phyloP scores from a whole-genome alignment of 2,113 vertebrate genomes.

The Engystomops pustulosus region DNA sequence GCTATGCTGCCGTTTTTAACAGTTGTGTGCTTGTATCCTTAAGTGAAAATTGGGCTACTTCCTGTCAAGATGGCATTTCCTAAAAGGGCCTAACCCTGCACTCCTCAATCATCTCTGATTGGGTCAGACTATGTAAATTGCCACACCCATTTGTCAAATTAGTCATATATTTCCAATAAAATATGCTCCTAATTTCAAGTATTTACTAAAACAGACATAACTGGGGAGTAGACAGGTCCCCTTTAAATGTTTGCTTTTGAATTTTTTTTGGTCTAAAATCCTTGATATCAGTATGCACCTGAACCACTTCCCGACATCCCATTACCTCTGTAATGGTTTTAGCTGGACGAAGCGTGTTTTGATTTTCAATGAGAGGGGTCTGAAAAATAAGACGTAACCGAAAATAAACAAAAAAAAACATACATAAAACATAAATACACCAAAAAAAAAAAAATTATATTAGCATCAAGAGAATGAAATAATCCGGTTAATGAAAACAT shows the following conservation, averaged over 20 bases:
- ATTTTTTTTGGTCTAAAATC: slow-evolving; percentile 6
- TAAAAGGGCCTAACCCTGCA: too few species aligned
- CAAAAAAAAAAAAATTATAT: slow-evolving; percentile 36
- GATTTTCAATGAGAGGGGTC: slow-evolving; percentile 88
- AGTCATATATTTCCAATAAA: too few species aligned
- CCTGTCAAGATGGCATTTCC: too few species aligned
- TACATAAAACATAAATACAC: slow-evolving; percentile 58
- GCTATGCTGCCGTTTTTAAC: too few species aligned
- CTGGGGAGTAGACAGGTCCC: background rate
- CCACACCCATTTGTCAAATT: too few species aligned
- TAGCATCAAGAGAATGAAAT: slow-evolving; percentile 45
- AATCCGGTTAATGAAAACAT: slow-evolving; percentile 26
- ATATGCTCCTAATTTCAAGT: background rate
- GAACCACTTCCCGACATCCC: slow-evolving; percentile 67
- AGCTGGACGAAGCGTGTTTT: slow-evolving; percentile 80
- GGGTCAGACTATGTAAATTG: too few species aligned
- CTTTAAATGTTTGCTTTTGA: background rate
- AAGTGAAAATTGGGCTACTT: too few species aligned
- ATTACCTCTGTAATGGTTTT: slow-evolving; percentile 89
- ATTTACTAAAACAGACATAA: background rate
- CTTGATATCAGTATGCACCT: slow-evolving; percentile 55
- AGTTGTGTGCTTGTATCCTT: too few species aligned
- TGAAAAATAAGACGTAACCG: slow-evolving; percentile 87
- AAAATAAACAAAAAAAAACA: slow-evolving; percentile 69
- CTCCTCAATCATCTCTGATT: too few species aligned